Base-by-base conservation (phyloP, 2,113 vertebrate species). In the Alces alces region DNA sequence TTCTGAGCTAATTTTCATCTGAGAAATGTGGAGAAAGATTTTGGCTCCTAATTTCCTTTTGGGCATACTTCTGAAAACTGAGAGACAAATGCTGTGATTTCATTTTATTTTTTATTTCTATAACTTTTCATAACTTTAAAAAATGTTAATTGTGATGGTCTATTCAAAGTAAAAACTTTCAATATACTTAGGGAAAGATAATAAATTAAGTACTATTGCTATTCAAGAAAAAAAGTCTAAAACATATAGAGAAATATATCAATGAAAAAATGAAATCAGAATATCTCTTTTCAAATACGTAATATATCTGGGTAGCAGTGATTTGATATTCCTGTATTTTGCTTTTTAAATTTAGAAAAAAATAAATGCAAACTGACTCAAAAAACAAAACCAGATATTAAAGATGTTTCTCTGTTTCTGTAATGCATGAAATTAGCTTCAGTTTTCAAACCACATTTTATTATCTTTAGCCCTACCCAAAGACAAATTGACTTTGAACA, bases 271-370 rank as follows among this genome's bases (percentile, higher is more conserved):
- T 21, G 21, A 89, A 23, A 84, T 80, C 17, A 52, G 45, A 96
- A 17, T 73, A 92, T 43, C 92, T 96, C 17, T 25, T 55, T 96
- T 97, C 95, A 86, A 33, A 88, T 33, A 93, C 13, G 10, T n/a
- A 85, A 73, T 12, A 45, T 10, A 93, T 78, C 17, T 85, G 79
- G 36, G 54, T 13, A 97, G 58, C 33, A 21, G 14, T 87, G 45
- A 95, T 45, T 91, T 85, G 57, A 78, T 91, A 55, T 19, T 64
- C 52, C 52, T 36, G 4, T 36, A 61, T 33, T 86, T 76, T 60
- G 30, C 36, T 97, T 94, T 96, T 89, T n/a, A 84, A 54, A 73
- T 58, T 87, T 84, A 89, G 21, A 93, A 91, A 88, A 96, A 86
- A 90, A 16, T 45, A 90, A 55, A 28, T 78, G 23, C 5, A 92